Evolutionary conservation across 2,113 vertebrate species (phyloP), one percentile per base, ranked within the genome.

Genomic region (Neogale vison): DNA sequence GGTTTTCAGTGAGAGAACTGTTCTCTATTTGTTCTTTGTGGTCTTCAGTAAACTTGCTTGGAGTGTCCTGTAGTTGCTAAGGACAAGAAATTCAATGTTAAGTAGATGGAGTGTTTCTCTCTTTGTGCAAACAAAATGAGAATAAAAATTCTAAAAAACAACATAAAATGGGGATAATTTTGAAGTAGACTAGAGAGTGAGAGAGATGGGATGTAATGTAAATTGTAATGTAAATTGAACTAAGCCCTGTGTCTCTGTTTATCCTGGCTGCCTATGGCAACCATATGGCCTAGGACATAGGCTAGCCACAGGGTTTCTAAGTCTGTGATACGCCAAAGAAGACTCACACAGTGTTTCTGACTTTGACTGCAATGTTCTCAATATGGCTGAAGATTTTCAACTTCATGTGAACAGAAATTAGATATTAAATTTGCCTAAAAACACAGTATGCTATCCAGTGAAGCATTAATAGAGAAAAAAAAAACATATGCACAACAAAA

Each of bases 61-160:
- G 97, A 31, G 98, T 98, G 87, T 99, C 99, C 90, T 99, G 96
- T 76, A 99, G 98, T 61, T 98, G 98, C 99, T 99, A 98, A 96
- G 83, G 61, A 79, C 94, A 94, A 97, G 61, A 57, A 81, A 11
- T 97, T 96, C 50, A 79, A n/a, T 77, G 86, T 96, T 92, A 98
- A 88, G 52, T 36, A 34, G 36, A 67, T 12, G 29, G 36, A 97
- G 20, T 89, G 50, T 77, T 76, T 52, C 45, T 96, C 82, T 88
- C 47, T 79, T 39, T 95, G 34, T 91, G 4, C 47, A 96, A 88
- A 83, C 8, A 81, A 98, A 94, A 93, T 50, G 36, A 94, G 15
- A 97, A 76, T 65, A 86, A 94, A 92, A 97, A 86, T 83, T 95
- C 52, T 45, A 82, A 97, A 85, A 18, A 96, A 93, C 9, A 39